phyloP scores from a whole-genome alignment of 1,140 invertebrate species.

The Galendromus occidentalis region DNA sequence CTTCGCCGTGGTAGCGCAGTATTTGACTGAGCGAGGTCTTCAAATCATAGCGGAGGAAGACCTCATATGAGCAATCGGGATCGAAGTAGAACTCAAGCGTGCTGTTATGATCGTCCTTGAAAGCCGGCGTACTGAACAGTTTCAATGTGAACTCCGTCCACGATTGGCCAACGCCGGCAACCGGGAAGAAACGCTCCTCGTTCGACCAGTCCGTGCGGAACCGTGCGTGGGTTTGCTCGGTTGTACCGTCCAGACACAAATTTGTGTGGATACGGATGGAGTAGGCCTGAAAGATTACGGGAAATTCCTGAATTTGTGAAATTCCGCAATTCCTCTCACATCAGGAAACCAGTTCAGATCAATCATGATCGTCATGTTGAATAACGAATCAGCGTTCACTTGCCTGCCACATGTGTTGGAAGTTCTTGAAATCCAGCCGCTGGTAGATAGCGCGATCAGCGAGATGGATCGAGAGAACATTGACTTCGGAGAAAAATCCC shows the following conservation, averaged over 20 bases:
- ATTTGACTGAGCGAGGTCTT: not conserved
- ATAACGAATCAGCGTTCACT: too few relatives aligned
- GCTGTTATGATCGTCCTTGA: not conserved
- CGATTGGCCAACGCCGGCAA: not conserved
- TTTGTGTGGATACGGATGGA: not conserved
- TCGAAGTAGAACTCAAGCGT: not conserved
- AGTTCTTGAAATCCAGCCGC: not conserved
- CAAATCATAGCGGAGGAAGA: not conserved
- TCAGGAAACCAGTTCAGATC: too few relatives aligned
- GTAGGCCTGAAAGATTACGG: not conserved
- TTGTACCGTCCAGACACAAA: not conserved
- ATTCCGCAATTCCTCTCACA: too few relatives aligned
- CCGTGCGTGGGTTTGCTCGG: not conserved
- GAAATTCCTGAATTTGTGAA: too few relatives aligned
- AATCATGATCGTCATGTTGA: too few relatives aligned
- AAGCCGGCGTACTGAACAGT: not conserved
- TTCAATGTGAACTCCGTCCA: not conserved
- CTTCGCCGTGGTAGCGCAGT: not conserved
- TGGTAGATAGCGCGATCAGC: not conserved
- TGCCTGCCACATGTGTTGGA: slow-evolving; percentile 2
- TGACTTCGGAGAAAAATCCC: not conserved
- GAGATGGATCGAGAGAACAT: not conserved
- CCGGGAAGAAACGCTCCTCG: not conserved
- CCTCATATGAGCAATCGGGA: not conserved
- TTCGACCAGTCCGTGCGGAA: not conserved